Percentiles rank a stretch among this genome's conserved stretches.
Conservation (phyloP, 2,888 invertebrate genomes). For the Drosophila tripunctata region DNA sequence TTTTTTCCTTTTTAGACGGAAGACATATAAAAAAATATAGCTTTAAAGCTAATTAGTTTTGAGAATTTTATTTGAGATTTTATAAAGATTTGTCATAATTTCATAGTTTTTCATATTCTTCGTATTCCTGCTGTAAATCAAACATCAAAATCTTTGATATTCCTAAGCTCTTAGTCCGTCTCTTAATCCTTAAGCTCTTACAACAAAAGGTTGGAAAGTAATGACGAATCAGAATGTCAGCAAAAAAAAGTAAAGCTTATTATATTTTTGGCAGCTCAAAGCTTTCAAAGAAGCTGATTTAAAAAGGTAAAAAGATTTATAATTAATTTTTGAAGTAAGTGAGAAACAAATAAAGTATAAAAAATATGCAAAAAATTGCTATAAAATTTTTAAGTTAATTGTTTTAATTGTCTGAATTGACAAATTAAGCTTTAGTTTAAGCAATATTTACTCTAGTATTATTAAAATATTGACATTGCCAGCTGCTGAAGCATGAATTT, state of each 20-base stretch:
- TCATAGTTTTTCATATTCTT: too few species aligned
- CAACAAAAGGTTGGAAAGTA: background rate
- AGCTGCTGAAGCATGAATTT: background rate
- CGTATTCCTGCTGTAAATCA: too few species aligned
- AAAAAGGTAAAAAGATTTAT: too few species aligned
- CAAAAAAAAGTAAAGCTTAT: background rate
- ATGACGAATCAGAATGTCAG: background rate
- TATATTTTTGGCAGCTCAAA: background rate
- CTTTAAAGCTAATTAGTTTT: background rate
- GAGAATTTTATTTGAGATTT: too few species aligned
- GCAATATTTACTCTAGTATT: background rate
- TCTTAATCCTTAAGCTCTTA: background rate
- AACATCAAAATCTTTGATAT: background rate
- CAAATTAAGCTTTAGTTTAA: background rate
- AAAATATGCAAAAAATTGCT: too few species aligned
- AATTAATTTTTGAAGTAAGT: too few species aligned
- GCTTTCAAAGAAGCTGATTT: background rate
- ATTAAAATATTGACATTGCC: constrained; percentile 1
- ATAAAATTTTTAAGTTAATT: background rate
- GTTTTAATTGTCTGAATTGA: background rate
- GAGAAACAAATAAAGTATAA: too few species aligned
- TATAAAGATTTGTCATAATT: too few species aligned
- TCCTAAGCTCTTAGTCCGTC: too few species aligned
- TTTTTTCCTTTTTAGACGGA: background rate
- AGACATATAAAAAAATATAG: background rate